Evolutionary conservation across 2,113 vertebrate species (phyloP), one percentile per base, ranked within the genome.

Genomic region (Tyrannus savana): DNA sequence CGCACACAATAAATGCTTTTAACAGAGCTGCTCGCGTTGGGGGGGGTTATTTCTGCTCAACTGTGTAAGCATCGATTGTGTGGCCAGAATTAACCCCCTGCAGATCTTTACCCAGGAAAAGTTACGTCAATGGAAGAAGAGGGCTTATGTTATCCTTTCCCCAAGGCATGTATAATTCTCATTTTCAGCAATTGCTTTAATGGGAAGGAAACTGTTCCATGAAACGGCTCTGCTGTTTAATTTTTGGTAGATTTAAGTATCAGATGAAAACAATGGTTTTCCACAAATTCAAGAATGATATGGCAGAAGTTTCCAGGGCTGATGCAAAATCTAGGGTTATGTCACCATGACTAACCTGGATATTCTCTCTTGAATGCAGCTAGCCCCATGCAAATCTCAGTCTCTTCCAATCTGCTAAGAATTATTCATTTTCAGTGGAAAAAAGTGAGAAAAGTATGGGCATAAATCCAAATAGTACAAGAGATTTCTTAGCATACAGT

Each of bases 1-100:
- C 5, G 8, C 55, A 66, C 84, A 78, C 75, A 86, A 95, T 92
- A 88, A 95, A 84, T 53, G 83, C 89, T 60, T 93, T 85, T 80
- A 89, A 28, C 33, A 67, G 93, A 84, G 86, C 72, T 82, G 76
- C 74, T 91, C 7, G 1, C 62, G 7, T 21, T 41, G 46, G 47
- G 42, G 46, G 53, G 69, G n/a, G 37, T 24, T 50, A 63, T 63
- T 95, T 77, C 82, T 78, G 50, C 0, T 1, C 85, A 58, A 89
- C 87, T 73, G 69, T 31, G 39, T 33, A 66, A 90, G 87, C 60
- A 64, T 42, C 2, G 1, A 80, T 47, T 75, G 68, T 67, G 72
- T 12, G 24, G n/a, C 25, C 33, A 71, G 73, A 77, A 68, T 89
- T 67, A 90, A 84, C 35, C 69, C 87, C 77, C 86, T 86, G 79